A percentile compares a stretch with the other conserved stretches of the same genome.
These are phyloP conservation scores for Neodon shergylaensis DNA, from an alignment of 2,113 vertebrate species.

Conservation along the genomic window DNA sequence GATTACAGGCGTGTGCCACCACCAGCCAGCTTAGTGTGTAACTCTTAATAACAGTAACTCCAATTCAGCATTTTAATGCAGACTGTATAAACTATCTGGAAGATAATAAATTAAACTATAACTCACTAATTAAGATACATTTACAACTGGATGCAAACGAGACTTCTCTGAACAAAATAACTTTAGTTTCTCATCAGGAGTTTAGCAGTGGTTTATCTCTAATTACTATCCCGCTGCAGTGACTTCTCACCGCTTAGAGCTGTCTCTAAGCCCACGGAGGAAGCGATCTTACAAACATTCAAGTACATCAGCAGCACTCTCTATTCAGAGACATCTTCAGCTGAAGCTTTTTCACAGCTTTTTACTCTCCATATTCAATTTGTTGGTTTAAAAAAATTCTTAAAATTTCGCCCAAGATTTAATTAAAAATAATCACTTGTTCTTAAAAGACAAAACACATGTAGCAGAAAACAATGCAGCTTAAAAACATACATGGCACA, in stretches of 20 bases:
- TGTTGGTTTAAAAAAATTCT: slow-evolving; percentile 11
- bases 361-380: background rate
- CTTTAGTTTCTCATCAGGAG: slow-evolving; percentile 53
- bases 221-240: slow-evolving; percentile 31
- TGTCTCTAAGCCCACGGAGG: background rate
- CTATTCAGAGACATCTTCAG: slow-evolving; percentile 53
- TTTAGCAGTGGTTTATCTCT: slow-evolving; percentile 42
- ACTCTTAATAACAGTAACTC: background rate
- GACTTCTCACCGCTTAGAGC: slow-evolving; percentile 32
- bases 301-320: slow-evolving; percentile 35
- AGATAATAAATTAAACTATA: slow-evolving; percentile 43
- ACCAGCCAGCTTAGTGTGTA: background rate
- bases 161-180: background rate
- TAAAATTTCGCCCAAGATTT: slow-evolving; percentile 24
- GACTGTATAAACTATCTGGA: background rate
- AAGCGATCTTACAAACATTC: slow-evolving; percentile 45
- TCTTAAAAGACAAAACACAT: slow-evolving; percentile 36
- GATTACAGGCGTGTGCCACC: too few species aligned
- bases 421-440: slow-evolving; percentile 35
- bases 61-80: slow-evolving; percentile 22
- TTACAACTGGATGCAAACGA: slow-evolving; percentile 42
- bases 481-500: background rate
- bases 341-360: slow-evolving; percentile 34
- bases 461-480: slow-evolving; percentile 1
- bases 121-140: slow-evolving; percentile 37